Evolutionary conservation across 2,113 vertebrate genomes (phyloP).

Genomic region (Motacilla tschutschensis): DNA sequence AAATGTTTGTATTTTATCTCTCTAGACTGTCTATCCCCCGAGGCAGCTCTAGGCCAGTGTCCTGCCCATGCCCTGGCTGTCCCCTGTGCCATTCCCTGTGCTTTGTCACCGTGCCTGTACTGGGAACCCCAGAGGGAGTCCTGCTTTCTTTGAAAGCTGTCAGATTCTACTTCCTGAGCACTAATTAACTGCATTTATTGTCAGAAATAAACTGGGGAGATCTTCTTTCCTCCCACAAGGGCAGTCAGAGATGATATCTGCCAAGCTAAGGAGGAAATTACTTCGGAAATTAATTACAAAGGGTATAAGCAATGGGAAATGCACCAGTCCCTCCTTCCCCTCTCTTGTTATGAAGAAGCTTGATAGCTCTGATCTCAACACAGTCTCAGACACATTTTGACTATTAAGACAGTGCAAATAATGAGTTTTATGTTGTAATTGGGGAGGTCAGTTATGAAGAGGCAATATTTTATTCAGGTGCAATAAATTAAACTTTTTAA

Average conservation of each 20-base stretch:
- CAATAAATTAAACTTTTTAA: not conserved
- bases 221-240: not conserved
- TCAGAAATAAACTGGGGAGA: not conserved
- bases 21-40: not conserved
- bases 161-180: not conserved
- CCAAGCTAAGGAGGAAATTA: not conserved
- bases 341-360: not conserved
- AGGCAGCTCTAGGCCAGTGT: not conserved
- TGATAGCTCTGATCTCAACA: not conserved
- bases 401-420: not conserved
- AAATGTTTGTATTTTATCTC: not conserved
- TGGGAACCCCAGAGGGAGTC: not conserved
- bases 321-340: not conserved
- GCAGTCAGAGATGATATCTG: not conserved
- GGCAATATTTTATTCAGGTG: not conserved
- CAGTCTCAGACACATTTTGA: not conserved
- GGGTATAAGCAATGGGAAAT: not conserved
- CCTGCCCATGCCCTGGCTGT: not conserved
- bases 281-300: not conserved
- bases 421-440: not conserved
- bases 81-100: not conserved
- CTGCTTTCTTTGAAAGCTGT: not conserved
- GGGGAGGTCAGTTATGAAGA: not conserved
- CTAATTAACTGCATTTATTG: not conserved
- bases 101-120: rapidly evolving